Base-by-base conservation (phyloP, 2,888 invertebrate genomes). In the Mechanitis mazaeus region DNA sequence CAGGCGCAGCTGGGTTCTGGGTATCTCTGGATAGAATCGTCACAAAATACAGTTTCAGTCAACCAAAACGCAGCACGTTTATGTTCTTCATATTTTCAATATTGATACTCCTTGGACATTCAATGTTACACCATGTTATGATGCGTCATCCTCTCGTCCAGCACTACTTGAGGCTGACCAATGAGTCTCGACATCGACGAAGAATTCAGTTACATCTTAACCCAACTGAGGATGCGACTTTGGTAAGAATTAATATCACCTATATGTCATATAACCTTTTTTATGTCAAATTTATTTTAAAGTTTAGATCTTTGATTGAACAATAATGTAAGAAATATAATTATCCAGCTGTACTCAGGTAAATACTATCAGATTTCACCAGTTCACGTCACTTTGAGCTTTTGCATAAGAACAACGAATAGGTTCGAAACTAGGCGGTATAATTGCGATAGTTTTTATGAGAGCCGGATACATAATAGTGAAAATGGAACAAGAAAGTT, bases 1-100 rank as follows among this genome's bases (percentile, higher is more conserved):
- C 86, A 95, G 95, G 95, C 89, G 94, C 94, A 9, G 96, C 97
- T 31, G 97, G 97, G 2, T 94, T 97, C 68, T 93, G 96, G 87
- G 96, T 97, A 31, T 97, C 97, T 33, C 85, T 94, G 54, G 96
- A 96, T 79, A 92, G 97, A 33, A 95, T 97, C 64, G 78, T 95
- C 56, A 97, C 97, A 1, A 97, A 97, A 79, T 91, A 94, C 64
- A 83, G 95, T 54, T 92, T 97, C 63, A 90, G 93, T 61, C 94
- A 95, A 74, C 94, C 96, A 59, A 92, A 93, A 47, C 92, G 94
- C 46, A 97, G 96, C 77, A 97, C 97, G 0, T 93, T 96, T 65
- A 93, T 96, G 81, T 97, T 97, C 87, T 97, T 97, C 84, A 90
- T 93, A 47, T 91, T 96, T 61, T 96, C 96, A 53, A 94, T 95